Percentiles rank a stretch among this genome's conserved stretches.
These are phyloP conservation scores for Athetis lepigone DNA, from an alignment of 2,888 invertebrate genomes.

Conservation along the genomic window DNA sequence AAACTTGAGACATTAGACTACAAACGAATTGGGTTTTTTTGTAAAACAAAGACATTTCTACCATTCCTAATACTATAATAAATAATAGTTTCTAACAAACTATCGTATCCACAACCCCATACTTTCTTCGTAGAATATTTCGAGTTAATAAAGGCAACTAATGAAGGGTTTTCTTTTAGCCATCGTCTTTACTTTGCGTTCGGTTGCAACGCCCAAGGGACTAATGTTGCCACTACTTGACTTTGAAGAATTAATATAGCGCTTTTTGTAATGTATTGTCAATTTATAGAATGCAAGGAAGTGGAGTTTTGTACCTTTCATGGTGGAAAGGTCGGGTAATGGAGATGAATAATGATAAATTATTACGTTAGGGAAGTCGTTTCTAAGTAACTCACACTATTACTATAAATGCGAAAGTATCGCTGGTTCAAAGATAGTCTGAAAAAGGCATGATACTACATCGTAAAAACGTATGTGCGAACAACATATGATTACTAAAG, in stretches of 20 bases:
- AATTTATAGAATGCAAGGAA: slow-evolving; percentile 30
- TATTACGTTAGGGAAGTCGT: slow-evolving; percentile 1
- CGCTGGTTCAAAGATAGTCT: too few relatives aligned
- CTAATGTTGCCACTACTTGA: slow-evolving; percentile 52
- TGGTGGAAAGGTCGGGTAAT: slow-evolving; percentile 12
- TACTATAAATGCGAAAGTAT: neutral
- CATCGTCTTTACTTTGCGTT: slow-evolving; percentile 54
- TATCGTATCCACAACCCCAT: slow-evolving; percentile 47
- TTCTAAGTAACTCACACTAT: too few relatives aligned
- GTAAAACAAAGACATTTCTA: too few relatives aligned
- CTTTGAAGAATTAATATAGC: slow-evolving; percentile 54
- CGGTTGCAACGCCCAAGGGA: slow-evolving; percentile 58
- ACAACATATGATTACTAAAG: too few relatives aligned
- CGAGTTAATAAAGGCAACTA: slow-evolving; percentile 76
- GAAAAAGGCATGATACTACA: too few relatives aligned
- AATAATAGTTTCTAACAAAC: neutral
- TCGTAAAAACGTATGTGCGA: too few relatives aligned
- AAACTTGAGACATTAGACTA: too few relatives aligned
- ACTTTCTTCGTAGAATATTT: slow-evolving; percentile 61
- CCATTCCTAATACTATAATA: too few relatives aligned
- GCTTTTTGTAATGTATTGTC: slow-evolving; percentile 49
- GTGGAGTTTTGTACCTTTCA: neutral
- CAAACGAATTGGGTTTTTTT: too few relatives aligned
- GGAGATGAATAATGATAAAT: slow-evolving; percentile 37
- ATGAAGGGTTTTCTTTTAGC: slow-evolving; percentile 75